Base-by-base conservation (phyloP, 1,140 invertebrate species). In the Diorhabda sublineata region DNA sequence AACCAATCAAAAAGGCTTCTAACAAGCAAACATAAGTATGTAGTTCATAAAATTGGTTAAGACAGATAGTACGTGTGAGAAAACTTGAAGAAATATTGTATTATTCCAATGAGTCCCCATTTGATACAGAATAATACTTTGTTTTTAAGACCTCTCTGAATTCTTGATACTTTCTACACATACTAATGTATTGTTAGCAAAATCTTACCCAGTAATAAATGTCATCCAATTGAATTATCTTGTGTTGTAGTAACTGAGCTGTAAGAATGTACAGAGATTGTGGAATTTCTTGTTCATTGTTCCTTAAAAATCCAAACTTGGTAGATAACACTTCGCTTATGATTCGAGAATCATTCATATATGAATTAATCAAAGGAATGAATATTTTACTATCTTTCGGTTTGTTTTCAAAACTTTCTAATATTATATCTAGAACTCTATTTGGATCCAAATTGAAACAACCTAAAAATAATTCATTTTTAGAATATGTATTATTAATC, bases 391-490 rank as follows among this genome's bases (percentile, higher is more conserved):
- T 83, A 80, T 90, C 87, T 72, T 91, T 85, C 5, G 92, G 90
- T 68, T 92, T 89, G 73, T 91, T 92, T 82, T 99, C 97, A 86
- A 99, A 98, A 8, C 94, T 93, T 83, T 99, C 97, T 67, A 99
- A 84, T 70, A 99, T 92, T 66, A 99, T 91, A 80, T 99, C 98
- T 69, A 99, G 83, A 0, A 99, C 97, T 77, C 98, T 86, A 81
- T 99, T 99, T 26, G 98, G 98, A 84, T 99, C 98, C 76, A 99
- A 87, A 85, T 99, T 98, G 79, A 99, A 99, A 82, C 96, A 98
- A 78, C 98, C 97, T 97, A 81, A 64, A 88, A 84, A 41, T 26
- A 26, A 26, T 26, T 26, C 26, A 26, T 52, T 62, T 26, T 26
- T 26, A 26, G 26, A 26, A 26, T 26, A 2, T 26, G 26, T 26